These are phyloP conservation scores for Crenuchus spilurus DNA, from an alignment of 2,797 vertebrate genomes.

Conservation along the genomic window DNA sequence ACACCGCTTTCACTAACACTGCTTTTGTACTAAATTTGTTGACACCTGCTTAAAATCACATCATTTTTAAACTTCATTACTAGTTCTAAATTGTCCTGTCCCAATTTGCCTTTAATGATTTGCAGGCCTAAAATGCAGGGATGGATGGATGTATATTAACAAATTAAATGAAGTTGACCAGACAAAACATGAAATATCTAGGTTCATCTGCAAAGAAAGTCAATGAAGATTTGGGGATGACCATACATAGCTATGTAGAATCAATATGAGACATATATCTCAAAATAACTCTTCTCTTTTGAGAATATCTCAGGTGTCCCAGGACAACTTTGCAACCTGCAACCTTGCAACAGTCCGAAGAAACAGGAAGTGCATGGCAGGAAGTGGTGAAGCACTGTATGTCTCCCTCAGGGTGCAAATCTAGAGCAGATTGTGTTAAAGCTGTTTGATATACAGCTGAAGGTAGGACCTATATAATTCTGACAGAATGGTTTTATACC, in stretches of 20 bases:
- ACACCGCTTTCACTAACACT: too few species aligned
- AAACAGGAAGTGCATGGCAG: conserved; percentile 54
- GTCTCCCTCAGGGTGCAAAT: conserved; percentile 44
- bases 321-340: conserved; percentile 26
- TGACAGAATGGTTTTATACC: background rate
- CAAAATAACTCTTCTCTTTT: background rate
- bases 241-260: background rate
- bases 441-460: conserved; percentile 7
- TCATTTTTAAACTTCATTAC: too few species aligned
- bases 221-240: too few species aligned
- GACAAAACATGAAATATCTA: too few species aligned
- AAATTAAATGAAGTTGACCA: too few species aligned
- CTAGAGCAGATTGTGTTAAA: conserved; percentile 31
- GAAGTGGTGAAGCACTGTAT: conserved; percentile 56
- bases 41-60: too few species aligned
- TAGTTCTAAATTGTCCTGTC: too few species aligned
- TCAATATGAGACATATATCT: background rate
- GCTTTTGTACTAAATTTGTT: too few species aligned
- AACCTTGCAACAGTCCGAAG: conserved; percentile 24
- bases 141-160: too few species aligned
- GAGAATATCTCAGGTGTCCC: conserved; percentile 20
- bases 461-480: background rate
- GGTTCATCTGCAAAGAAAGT: background rate
- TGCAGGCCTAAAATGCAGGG: too few species aligned
- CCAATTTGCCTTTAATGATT: too few species aligned